A percentile compares a stretch with the other conserved stretches of the same genome.
phyloP scores from a whole-genome alignment of 2,888 invertebrate species.

The Drosophila mercatorum region DNA sequence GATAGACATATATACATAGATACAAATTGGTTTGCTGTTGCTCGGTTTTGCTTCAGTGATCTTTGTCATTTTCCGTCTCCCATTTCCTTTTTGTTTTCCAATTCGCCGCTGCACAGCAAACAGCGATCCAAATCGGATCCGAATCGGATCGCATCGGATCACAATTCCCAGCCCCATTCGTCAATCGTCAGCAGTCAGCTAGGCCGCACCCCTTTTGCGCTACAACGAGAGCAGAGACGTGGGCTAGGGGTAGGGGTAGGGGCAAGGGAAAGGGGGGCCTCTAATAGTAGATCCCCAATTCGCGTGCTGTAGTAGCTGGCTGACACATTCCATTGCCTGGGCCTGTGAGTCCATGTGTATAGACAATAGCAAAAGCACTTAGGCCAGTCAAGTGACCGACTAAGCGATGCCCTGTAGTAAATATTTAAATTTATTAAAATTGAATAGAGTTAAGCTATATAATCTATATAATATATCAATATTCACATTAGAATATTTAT shows the following conservation, averaged over 20 bases:
- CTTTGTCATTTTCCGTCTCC: conserved; percentile 79
- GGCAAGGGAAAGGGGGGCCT: neutral
- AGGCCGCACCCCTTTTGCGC: conserved; percentile 62
- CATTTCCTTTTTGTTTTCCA: conserved; percentile 66
- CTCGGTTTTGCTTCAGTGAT: conserved; percentile 80
- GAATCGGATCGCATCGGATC: conserved; percentile 32
- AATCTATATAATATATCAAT: too few species aligned
- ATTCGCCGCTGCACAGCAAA: conserved; percentile 36
- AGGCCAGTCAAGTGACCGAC: neutral
- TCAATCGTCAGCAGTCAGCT: conserved; percentile 15
- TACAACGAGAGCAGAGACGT: neutral
- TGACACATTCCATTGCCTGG: conserved; percentile 55
- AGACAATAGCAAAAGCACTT: conserved; percentile 25
- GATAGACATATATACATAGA: conserved; percentile 30
- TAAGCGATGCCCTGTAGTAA: neutral
- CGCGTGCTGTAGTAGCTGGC: conserved; percentile 44
- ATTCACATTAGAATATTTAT: too few species aligned
- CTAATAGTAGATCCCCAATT: conserved; percentile 58
- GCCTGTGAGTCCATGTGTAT: conserved; percentile 35
- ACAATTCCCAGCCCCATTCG: conserved; percentile 35
- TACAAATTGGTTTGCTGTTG: conserved; percentile 60
- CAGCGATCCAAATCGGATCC: conserved; percentile 38
- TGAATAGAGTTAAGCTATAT: neutral
- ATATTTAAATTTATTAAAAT: neutral
- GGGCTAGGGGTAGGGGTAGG: neutral